Percentiles rank a stretch among this genome's conserved stretches.
phyloP scores from a whole-genome alignment of 2,113 vertebrate species.

The Anoplopoma fimbria region DNA sequence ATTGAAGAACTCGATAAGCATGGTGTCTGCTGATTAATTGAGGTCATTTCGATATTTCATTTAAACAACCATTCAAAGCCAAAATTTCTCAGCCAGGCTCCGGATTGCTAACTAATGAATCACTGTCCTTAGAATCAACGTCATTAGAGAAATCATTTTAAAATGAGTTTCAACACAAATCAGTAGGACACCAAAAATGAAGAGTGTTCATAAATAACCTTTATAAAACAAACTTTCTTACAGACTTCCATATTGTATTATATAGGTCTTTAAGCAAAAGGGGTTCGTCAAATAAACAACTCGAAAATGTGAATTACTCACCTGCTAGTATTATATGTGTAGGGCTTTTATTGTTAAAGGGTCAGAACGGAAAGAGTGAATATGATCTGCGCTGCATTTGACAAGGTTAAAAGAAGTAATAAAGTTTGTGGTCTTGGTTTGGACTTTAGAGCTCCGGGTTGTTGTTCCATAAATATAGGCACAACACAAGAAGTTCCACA shows the following conservation, averaged over 20 bases:
- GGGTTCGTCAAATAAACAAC: background rate
- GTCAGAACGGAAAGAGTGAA: background rate
- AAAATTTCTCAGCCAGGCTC: background rate
- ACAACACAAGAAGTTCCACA: too few species aligned
- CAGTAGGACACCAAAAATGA: background rate
- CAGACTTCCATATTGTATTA: background rate
- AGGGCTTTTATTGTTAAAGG: background rate
- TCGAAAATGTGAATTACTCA: background rate
- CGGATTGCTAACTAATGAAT: conserved; percentile 26
- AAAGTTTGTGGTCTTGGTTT: background rate
- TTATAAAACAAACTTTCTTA: too few species aligned
- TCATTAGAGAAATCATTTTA: background rate
- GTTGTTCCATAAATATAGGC: too few species aligned
- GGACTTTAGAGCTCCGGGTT: too few species aligned
- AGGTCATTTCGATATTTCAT: conserved; percentile 55
- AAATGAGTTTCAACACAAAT: background rate
- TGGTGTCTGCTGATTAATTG: conserved; percentile 47
- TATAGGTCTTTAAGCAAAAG: background rate
- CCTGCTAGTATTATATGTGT: background rate
- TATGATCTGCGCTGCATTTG: background rate
- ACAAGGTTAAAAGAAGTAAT: background rate
- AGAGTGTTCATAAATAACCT: background rate
- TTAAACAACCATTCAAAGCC: conserved; percentile 41
- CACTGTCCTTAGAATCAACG: conserved; percentile 15
- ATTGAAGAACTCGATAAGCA: conserved; percentile 20